Evolutionary conservation across 2,888 invertebrate species (phyloP), one percentile per base, ranked within the genome.

Genomic region (Ptychoptera contaminata): DNA sequence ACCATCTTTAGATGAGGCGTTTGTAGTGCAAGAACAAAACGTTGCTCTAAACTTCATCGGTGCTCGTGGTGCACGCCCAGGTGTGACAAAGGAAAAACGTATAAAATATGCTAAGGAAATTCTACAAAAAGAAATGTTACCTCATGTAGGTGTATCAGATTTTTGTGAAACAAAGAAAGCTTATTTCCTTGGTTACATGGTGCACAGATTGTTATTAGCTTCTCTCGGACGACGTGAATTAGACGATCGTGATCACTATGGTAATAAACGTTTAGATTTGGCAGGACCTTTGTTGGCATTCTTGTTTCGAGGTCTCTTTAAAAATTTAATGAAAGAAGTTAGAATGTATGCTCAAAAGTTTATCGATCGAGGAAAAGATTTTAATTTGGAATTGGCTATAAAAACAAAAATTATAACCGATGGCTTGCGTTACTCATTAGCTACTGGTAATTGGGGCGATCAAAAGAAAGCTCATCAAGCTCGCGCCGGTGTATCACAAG

Each of bases 81-180:
- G 98, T 62, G 97, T 99, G 0, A 94, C 97, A 0, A 94, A 94
- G 65, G 98, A 98, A 55, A 96, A 94, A 62, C 83, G 98, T 73
- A 92, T 98, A 42, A 97, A 98, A 69, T 99, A 99, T 68, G 97
- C 98, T 0, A 79, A 90, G 60, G 98, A 99, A 80, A 98, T 99
- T 67, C 70, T 99, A 49, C 98, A 98, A 60, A 98, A 98, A 60
- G 98, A 99, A 82, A 94, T 97, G 92, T 74, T 99, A 55, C 98
- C 98, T 0, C 98, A 99, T 69, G 97, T 98, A 47, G 98, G 98
- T 51, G 93, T 98, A 1, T 94, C 96, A 36, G 97, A 98, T 62
- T 97, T 96, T 65, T 98, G 98, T 71, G 98, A 99, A 69, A 98
- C 98, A 0, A 98, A 97, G 63, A 99, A 99, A 60, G 98, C 98